phyloP scores from a whole-genome alignment of 2,888 invertebrate genomes.

The Disparrhopalites patrizii region DNA sequence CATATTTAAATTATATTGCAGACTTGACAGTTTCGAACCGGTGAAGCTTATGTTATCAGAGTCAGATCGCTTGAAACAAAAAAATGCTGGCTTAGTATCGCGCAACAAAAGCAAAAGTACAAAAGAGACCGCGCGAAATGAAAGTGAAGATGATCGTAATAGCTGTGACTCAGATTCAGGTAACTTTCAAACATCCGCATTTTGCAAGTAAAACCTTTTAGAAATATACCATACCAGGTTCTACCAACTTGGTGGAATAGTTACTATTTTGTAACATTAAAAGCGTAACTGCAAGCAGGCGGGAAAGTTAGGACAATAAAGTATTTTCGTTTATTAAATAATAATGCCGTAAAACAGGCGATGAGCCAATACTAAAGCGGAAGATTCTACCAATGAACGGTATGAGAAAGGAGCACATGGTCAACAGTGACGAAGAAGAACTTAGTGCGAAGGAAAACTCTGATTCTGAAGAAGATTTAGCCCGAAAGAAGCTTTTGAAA shows the following conservation, averaged over 20 bases:
- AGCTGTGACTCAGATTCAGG: neutral
- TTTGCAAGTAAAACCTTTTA: neutral
- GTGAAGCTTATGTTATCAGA: no score
- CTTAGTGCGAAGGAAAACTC: neutral
- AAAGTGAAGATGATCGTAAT: neutral
- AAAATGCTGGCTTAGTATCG: no score
- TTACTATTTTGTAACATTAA: no score
- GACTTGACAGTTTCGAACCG: no score
- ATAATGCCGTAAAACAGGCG: no score
- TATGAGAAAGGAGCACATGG: neutral
- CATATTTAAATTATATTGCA: no score
- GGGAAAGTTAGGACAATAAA: no score
- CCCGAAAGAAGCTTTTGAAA: neutral
- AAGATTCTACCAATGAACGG: neutral
- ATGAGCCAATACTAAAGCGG: neutral
- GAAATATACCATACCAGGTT: neutral
- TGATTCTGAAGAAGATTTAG: neutral
- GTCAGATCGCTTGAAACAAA: no score
- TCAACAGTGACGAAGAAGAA: slow-evolving; percentile 7
- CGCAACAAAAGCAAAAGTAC: no score
- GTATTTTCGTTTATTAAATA: no score
- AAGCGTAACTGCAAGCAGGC: no score
- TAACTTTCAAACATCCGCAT: neutral
- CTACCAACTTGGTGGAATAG: no score
- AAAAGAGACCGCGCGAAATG: neutral